phyloP scores from a whole-genome alignment of 2,113 vertebrate genomes.

The Poeciliopsis occidentalis region DNA sequence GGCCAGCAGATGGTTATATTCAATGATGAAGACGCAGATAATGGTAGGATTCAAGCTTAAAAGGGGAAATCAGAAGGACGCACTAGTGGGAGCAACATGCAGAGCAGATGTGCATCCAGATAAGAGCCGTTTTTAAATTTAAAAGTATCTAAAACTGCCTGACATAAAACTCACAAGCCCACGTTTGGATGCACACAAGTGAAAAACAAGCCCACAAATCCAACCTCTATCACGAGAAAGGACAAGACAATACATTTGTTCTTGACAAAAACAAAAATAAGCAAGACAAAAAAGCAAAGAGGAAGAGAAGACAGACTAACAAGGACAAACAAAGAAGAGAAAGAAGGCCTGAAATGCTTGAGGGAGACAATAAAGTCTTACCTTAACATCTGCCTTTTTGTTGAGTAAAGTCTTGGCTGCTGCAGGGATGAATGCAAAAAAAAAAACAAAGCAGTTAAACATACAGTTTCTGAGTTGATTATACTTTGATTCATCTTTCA shows the following conservation, averaged over 20 bases:
- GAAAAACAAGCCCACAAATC: not conserved
- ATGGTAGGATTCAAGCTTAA: slow-evolving; percentile 41
- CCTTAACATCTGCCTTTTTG: slow-evolving; percentile 80
- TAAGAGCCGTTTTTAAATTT: slow-evolving; percentile 10
- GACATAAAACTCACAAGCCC: not conserved
- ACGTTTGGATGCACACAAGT: not conserved
- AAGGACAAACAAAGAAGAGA: not conserved
- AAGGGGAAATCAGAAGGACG: slow-evolving; percentile 33
- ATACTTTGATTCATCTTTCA: not conserved
- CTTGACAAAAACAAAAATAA: not conserved
- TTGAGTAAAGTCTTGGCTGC: slow-evolving; percentile 78
- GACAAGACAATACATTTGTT: not conserved
- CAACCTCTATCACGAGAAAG: slow-evolving; percentile 1
- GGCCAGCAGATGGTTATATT: slow-evolving; percentile 58
- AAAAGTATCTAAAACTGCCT: not conserved
- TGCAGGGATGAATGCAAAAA: slow-evolving; percentile 56
- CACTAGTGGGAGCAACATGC: slow-evolving; percentile 12
- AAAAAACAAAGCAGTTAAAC: slow-evolving; percentile 20
- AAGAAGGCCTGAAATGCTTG: not conserved
- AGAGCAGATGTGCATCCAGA: not conserved
- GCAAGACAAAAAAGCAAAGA: not conserved
- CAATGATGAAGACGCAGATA: slow-evolving; percentile 53
- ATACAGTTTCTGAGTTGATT: not conserved
- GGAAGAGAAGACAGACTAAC: not conserved
- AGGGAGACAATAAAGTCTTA: slow-evolving; percentile 33